These are phyloP conservation scores for Notamacropus eugenii DNA, from an alignment of 2,797 vertebrate species.

Conservation along the genomic window DNA sequence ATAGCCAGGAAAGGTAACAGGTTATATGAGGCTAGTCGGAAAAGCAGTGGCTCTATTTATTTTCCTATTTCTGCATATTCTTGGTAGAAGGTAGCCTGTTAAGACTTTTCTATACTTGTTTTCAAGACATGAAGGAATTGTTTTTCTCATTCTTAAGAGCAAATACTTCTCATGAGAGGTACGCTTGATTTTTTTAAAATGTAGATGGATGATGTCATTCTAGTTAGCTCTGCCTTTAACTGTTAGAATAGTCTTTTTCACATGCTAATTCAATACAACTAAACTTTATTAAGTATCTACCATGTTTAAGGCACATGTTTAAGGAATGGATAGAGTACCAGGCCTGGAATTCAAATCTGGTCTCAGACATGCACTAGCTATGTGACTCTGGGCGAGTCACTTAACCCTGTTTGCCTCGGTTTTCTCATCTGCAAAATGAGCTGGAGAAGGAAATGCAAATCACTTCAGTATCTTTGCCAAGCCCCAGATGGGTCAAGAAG, in stretches of 20 bases:
- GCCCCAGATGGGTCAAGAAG: not conserved
- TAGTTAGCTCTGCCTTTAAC: not conserved
- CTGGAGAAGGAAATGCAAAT: not conserved
- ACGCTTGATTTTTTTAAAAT: not conserved
- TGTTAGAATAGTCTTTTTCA: not conserved
- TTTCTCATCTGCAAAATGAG: not conserved
- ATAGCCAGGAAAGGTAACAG: not conserved
- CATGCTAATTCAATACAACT: not conserved
- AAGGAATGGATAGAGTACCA: not conserved
- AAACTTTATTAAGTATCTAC: not conserved
- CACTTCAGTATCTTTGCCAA: not conserved
- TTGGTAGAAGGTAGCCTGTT: not conserved
- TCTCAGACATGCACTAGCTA: not conserved
- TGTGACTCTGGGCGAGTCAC: not conserved
- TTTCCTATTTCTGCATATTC: not conserved
- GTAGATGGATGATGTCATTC: not conserved
- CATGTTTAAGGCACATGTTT: not conserved
- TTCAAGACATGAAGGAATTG: not conserved
- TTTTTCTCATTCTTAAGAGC: not conserved
- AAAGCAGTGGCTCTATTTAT: conserved; percentile 21
- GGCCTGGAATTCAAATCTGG: not conserved
- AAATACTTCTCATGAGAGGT: not conserved
- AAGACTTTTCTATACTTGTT: not conserved
- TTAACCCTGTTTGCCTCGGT: not conserved
- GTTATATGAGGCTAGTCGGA: not conserved